Evolutionary conservation across 2,888 invertebrate genomes (phyloP).

Genomic region (Aporophyla nigra): DNA sequence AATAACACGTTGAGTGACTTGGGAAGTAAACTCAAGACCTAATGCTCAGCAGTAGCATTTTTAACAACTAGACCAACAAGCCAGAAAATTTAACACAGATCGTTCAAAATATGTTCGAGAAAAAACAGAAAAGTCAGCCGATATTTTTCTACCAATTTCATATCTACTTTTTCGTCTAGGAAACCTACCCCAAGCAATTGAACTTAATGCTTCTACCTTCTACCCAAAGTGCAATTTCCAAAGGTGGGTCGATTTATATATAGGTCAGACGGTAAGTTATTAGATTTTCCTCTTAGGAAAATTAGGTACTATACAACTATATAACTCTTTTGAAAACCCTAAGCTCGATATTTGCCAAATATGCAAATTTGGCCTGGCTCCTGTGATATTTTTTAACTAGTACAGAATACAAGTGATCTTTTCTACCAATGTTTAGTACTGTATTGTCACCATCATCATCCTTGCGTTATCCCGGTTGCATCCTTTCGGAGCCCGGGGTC

Average conservation of each 20-base stretch:
- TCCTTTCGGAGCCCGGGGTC: no score
- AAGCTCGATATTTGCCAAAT: neutral
- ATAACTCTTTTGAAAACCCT: neutral
- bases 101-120: neutral
- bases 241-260: slow-evolving; percentile 1
- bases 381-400: no score
- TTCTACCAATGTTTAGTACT: no score
- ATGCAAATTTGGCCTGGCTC: neutral
- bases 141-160: neutral
- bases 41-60: no score
- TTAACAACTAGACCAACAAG: no score
- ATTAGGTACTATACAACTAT: no score
- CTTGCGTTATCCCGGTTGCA: no score
- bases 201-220: neutral
- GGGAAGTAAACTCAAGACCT: no score
- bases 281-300: slow-evolving; percentile 10
- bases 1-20: no score
- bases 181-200: neutral
- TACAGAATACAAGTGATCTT: no score
- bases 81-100: no score
- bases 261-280: slow-evolving; percentile 7
- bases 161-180: neutral
- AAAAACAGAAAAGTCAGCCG: neutral
- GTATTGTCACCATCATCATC: no score
- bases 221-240: slow-evolving; percentile 3